Conservation (phyloP, 2,113 vertebrate species). For the Oncorhynchus kisutch region DNA sequence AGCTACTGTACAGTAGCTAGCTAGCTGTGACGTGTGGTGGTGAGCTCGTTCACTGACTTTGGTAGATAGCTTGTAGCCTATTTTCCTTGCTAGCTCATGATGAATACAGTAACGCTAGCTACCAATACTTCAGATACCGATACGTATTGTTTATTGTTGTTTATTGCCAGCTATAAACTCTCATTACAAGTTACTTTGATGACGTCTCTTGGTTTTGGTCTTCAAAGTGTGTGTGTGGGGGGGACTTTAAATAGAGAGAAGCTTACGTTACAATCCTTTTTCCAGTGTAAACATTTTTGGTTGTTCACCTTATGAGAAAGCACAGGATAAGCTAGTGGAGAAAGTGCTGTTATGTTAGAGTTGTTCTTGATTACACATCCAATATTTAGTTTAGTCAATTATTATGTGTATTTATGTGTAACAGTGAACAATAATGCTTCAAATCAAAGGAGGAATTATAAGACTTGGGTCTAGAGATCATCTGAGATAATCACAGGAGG, state of each 20-base stretch:
- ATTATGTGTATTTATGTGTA: background rate
- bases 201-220: too few relatives aligned
- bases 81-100: too few relatives aligned
- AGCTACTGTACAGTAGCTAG: background rate
- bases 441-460: background rate
- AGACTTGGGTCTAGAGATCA: constrained; percentile 4
- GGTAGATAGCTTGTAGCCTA: too few relatives aligned
- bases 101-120: too few relatives aligned
- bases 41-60: too few relatives aligned
- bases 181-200: too few relatives aligned
- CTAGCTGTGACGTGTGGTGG: too few relatives aligned
- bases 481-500: constrained; percentile 28
- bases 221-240: too few relatives aligned
- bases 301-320: background rate
- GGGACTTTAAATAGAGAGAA: background rate
- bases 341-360: background rate
- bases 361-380: background rate
- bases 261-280: background rate
- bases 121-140: too few relatives aligned
- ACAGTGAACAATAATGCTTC: background rate
- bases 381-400: background rate
- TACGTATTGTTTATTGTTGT: too few relatives aligned
- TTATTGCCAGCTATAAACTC: too few relatives aligned
- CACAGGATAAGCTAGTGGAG: background rate
- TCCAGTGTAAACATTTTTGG: background rate